A percentile compares a stretch with the other conserved stretches of the same genome.
Evolutionary conservation across 2,888 invertebrate species (phyloP).

Genomic region (Microchrysa polita): DNA sequence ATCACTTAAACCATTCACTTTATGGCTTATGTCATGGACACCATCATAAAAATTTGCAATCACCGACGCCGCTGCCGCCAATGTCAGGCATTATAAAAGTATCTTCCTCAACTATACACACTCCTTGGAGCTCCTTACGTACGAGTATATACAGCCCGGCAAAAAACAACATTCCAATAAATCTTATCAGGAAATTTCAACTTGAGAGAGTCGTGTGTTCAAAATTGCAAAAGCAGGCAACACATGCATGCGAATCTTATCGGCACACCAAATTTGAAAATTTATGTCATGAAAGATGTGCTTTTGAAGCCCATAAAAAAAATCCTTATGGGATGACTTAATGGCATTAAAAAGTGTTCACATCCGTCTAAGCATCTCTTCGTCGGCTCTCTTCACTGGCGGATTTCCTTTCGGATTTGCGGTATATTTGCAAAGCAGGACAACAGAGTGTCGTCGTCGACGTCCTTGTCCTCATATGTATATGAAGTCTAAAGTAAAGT

Average conservation of each 20-base stretch:
- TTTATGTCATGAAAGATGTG: constrained; percentile 40
- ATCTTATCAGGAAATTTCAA: constrained; percentile 39
- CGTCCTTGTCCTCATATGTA: constrained; percentile 19
- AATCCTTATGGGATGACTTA: constrained; percentile 25
- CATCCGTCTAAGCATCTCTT: background rate
- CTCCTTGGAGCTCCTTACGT: constrained; percentile 20
- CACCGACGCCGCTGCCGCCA: background rate
- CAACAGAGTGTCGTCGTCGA: background rate
- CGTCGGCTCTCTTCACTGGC: background rate
- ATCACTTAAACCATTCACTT: constrained; percentile 26
- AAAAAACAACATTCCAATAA: constrained; percentile 28
- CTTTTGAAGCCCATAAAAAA: constrained; percentile 18
- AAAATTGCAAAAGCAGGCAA: constrained; percentile 22
- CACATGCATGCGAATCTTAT: constrained; percentile 39
- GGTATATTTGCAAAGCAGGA: constrained; percentile 17
- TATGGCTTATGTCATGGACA: constrained; percentile 25
- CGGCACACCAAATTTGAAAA: constrained; percentile 44
- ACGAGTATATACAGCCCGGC: too few species aligned
- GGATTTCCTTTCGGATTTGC: background rate
- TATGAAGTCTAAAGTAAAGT: constrained; percentile 8
- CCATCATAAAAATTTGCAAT: constrained; percentile 28
- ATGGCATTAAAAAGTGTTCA: constrained; percentile 32
- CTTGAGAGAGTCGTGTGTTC: constrained; percentile 21
- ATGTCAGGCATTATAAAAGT: constrained; percentile 2
- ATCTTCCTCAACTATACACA: constrained; percentile 7